Percentiles rank a stretch among this genome's conserved stretches.
Evolutionary conservation across 2,888 invertebrate genomes (phyloP).

Genomic region (Eudemis profundana): DNA sequence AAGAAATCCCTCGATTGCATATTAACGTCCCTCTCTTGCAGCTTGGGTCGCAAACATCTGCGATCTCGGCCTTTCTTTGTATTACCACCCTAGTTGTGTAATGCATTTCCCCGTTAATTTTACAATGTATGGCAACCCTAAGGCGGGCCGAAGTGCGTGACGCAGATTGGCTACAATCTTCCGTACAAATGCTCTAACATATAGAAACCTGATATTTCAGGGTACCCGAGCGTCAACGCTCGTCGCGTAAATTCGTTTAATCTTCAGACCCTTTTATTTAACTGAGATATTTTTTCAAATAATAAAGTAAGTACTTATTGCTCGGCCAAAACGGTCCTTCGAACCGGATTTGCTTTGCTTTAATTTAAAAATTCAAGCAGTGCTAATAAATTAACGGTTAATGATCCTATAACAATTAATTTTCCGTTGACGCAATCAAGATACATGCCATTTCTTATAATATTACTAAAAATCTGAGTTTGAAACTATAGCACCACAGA

Average conservation of each 20-base stretch:
- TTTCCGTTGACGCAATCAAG: no score
- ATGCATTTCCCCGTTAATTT: background rate
- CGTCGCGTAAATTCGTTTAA: background rate
- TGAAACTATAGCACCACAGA: no score
- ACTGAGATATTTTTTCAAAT: background rate
- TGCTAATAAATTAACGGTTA: no score
- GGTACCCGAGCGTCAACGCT: conserved; percentile 15
- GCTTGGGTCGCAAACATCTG: no score
- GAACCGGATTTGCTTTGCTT: background rate
- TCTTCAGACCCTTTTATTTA: background rate
- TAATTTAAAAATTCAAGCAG: no score
- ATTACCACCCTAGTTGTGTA: no score
- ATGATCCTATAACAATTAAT: no score
- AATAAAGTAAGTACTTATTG: conserved; percentile 1
- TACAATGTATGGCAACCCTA: conserved; percentile 29
- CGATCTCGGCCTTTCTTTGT: no score
- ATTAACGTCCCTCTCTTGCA: no score
- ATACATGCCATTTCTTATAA: no score
- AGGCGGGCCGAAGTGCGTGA: conserved; percentile 24
- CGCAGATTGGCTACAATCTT: conserved; percentile 37
- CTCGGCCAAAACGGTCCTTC: background rate
- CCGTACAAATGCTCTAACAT: conserved; percentile 32
- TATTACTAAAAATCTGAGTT: no score
- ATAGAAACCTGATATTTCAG: conserved; percentile 34
- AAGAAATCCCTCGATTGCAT: no score